These are phyloP conservation scores for Druon quercuslanigerum DNA, from an alignment of 1,140 invertebrate species.

Conservation along the genomic window DNA sequence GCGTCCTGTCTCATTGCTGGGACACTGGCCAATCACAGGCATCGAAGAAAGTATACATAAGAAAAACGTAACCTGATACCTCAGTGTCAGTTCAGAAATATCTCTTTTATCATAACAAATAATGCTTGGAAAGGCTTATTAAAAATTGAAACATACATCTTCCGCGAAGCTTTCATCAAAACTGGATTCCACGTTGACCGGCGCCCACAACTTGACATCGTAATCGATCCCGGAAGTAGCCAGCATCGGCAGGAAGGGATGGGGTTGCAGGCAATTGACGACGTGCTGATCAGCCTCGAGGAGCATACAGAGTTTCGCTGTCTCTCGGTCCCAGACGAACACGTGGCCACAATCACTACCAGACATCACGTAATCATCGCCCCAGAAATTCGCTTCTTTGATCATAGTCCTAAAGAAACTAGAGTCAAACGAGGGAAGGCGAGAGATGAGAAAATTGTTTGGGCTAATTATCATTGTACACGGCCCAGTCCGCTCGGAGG, in stretches of 20 bases:
- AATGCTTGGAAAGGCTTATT: too few relatives aligned
- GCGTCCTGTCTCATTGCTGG: too few relatives aligned
- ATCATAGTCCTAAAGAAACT: conserved; percentile 87
- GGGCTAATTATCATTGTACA: conserved; percentile 63
- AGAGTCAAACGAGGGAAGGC: conserved; percentile 71
- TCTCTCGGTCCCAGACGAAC: conserved; percentile 82
- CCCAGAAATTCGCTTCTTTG: conserved; percentile 94
- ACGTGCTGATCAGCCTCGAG: conserved; percentile 91
- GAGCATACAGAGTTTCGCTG: conserved; percentile 84
- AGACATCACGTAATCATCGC: conserved; percentile 87
- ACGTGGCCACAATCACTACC: conserved; percentile 92
- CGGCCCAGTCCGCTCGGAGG: conserved; percentile 72
- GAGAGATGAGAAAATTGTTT: conserved; percentile 68
- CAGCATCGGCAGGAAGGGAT: conserved; percentile 87
- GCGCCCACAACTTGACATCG: conserved; percentile 92
- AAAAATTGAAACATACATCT: conserved; percentile 77
- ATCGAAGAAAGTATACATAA: too few relatives aligned
- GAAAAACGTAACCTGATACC: too few relatives aligned
- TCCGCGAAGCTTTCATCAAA: conserved; percentile 83
- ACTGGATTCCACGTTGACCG: conserved; percentile 76
- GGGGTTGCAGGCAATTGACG: conserved; percentile 91
- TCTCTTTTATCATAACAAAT: too few relatives aligned
- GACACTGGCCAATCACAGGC: too few relatives aligned
- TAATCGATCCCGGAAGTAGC: conserved; percentile 94
- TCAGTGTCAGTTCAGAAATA: too few relatives aligned